A percentile compares a stretch with the other conserved stretches of the same genome.
These are phyloP conservation scores for Pseudomyrmex sp. DNA, from an alignment of 1,140 invertebrate genomes.

Conservation along the genomic window DNA sequence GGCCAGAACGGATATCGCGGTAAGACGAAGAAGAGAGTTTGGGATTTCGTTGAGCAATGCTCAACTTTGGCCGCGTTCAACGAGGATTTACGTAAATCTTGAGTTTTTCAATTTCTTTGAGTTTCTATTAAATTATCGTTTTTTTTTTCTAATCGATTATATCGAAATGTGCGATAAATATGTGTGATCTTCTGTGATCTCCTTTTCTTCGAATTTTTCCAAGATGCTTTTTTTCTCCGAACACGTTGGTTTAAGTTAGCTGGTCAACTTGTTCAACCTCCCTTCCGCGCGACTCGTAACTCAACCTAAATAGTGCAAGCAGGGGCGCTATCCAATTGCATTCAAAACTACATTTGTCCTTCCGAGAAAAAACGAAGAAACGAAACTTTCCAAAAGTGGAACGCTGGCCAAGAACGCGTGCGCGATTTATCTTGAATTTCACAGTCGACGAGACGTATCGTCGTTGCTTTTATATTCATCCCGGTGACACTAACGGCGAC, in stretches of 20 bases:
- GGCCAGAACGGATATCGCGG: conserved; percentile 23
- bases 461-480: conserved; percentile 56
- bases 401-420: conserved; percentile 42
- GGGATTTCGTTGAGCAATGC: conserved; percentile 7
- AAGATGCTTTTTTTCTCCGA: conserved; percentile 1
- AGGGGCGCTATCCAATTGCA: conserved; percentile 57
- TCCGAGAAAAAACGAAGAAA: conserved; percentile 65
- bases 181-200: no score
- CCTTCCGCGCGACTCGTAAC: conserved; percentile 12
- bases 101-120: not conserved
- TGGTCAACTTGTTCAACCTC: conserved; percentile 37
- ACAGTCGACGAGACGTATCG: conserved; percentile 50
- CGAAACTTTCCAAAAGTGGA: conserved; percentile 69
- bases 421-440: conserved; percentile 55
- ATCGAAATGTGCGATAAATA: no score
- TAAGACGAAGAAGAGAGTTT: not conserved
- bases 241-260: not conserved
- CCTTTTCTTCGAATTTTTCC: not conserved
- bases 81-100: not conserved
- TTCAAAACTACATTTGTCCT: conserved; percentile 65
- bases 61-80: not conserved
- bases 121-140: not conserved
- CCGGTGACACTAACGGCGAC: conserved; percentile 50
- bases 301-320: conserved; percentile 63
- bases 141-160: no score